phyloP scores from a whole-genome alignment of 2,888 invertebrate species.

The Drosophila siamana region DNA sequence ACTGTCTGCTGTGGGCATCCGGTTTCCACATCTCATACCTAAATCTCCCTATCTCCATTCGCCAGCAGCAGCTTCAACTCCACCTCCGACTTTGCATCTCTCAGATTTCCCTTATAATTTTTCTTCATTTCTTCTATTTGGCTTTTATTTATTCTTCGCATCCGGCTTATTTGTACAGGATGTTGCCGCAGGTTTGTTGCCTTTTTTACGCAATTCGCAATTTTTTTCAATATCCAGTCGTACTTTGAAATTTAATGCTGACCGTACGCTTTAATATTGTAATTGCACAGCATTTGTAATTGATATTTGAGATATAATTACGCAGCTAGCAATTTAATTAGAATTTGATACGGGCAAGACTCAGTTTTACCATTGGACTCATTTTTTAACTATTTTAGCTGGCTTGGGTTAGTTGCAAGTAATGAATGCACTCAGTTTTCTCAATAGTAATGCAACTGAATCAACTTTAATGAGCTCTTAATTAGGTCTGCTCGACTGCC shows the following conservation, averaged over 20 bases:
- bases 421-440: slow-evolving; percentile 43
- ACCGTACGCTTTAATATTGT: slow-evolving; percentile 1
- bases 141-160: slow-evolving; percentile 64
- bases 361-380: not conserved
- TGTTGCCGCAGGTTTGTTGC: slow-evolving; percentile 54
- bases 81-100: not conserved
- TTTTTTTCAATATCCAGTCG: not conserved
- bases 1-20: slow-evolving; percentile 44
- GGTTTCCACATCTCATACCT: slow-evolving; percentile 17
- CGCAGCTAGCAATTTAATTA: not conserved
- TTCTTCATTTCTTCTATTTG: slow-evolving; percentile 62
- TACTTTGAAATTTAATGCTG: slow-evolving; percentile 32
- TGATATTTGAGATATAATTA: slow-evolving; percentile 20
- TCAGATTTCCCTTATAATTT: slow-evolving; percentile 40
- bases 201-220: slow-evolving; percentile 20
- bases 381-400: slow-evolving; percentile 6
- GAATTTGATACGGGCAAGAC: not conserved
- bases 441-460: slow-evolving; percentile 16
- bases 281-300: slow-evolving; percentile 2
- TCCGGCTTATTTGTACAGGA: slow-evolving; percentile 71
- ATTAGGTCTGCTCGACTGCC: slow-evolving; percentile 27
- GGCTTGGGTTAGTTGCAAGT: slow-evolving; percentile 48
- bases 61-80: too few relatives aligned
- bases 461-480: slow-evolving; percentile 54
- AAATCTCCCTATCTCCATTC: not conserved